Evolutionary conservation across 1,140 invertebrate genomes (phyloP).

Genomic region (Leptoteleia sp.): DNA sequence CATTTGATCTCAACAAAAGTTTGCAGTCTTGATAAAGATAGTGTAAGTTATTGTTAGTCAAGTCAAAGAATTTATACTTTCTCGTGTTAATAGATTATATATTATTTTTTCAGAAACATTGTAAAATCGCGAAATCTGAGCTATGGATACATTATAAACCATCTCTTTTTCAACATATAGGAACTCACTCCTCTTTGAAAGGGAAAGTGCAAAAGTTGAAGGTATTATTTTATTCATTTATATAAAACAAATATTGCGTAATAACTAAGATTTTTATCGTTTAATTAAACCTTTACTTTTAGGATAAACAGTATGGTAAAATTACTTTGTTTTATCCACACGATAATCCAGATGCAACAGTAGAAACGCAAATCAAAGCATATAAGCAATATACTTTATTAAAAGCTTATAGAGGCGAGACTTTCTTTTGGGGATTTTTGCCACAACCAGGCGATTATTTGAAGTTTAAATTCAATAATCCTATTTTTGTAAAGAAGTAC

Average conservation of each 20-base stretch:
- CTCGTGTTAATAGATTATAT: too few relatives aligned
- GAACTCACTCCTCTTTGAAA: slow-evolving; percentile 95
- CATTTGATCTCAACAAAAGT: slow-evolving; percentile 95
- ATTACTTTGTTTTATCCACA: slow-evolving; percentile 90
- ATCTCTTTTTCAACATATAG: slow-evolving; percentile 99
- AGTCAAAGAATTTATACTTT: too few relatives aligned
- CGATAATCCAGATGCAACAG: slow-evolving; percentile 88
- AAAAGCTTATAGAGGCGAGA: slow-evolving; percentile 92
- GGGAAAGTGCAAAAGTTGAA: slow-evolving; percentile 98
- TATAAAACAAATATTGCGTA: slow-evolving; percentile 10
- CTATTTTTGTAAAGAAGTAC: slow-evolving; percentile 88
- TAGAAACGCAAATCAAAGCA: slow-evolving; percentile 89
- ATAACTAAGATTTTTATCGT: neutral
- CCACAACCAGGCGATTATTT: slow-evolving; percentile 92
- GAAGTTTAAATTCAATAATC: slow-evolving; percentile 90
- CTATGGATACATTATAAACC: slow-evolving; percentile 95
- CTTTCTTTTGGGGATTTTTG: slow-evolving; percentile 95
- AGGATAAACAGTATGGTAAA: slow-evolving; percentile 97
- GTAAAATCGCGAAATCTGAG: slow-evolving; percentile 89
- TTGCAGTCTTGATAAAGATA: slow-evolving; percentile 92
- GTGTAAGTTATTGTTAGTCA: slow-evolving; percentile 81
- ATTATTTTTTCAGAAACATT: slow-evolving; percentile 87
- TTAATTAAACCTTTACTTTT: slow-evolving; percentile 62
- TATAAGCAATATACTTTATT: slow-evolving; percentile 92
- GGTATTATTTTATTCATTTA: slow-evolving; percentile 80